A percentile compares a stretch with the other conserved stretches of the same genome.
Evolutionary conservation across 2,888 invertebrate genomes (phyloP).

Genomic region (Pandemis corylana): DNA sequence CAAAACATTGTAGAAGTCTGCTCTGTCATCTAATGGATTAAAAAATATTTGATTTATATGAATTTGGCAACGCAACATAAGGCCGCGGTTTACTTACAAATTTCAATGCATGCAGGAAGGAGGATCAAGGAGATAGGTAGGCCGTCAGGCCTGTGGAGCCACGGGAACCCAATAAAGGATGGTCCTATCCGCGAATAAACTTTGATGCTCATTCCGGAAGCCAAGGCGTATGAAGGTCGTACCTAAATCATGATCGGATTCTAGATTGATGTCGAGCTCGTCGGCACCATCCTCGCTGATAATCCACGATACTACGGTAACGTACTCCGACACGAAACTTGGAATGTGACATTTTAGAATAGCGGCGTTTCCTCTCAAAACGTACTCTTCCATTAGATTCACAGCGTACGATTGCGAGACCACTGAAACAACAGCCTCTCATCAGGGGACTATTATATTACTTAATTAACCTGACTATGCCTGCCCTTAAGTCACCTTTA

Average conservation of each 20-base stretch:
- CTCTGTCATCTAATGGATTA: background rate
- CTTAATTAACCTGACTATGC: background rate
- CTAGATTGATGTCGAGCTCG: slow-evolving; percentile 78
- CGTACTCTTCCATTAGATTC: slow-evolving; percentile 97
- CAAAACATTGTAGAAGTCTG: slow-evolving; percentile 31
- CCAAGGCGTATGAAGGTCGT: slow-evolving; percentile 50
- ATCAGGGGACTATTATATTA: slow-evolving; percentile 37
- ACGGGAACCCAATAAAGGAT: slow-evolving; percentile 63
- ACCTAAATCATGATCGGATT: slow-evolving; percentile 69
- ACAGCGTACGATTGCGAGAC: slow-evolving; percentile 95
- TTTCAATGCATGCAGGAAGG: slow-evolving; percentile 82
- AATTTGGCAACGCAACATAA: slow-evolving; percentile 63
- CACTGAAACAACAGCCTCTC: slow-evolving; percentile 87
- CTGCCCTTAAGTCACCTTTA: background rate
- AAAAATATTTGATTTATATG: background rate
- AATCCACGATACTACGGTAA: slow-evolving; percentile 93
- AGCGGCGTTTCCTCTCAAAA: slow-evolving; percentile 95
- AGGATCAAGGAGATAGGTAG: slow-evolving; percentile 81
- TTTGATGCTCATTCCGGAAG: slow-evolving; percentile 39
- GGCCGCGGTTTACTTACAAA: slow-evolving; percentile 79
- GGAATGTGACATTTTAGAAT: slow-evolving; percentile 97
- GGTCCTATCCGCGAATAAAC: slow-evolving; percentile 54
- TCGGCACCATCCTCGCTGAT: slow-evolving; percentile 87
- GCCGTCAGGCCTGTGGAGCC: slow-evolving; percentile 86
- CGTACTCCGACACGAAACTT: slow-evolving; percentile 96